Conservation (phyloP, 2,113 vertebrate genomes). For the Leptodactylus fuscus region DNA sequence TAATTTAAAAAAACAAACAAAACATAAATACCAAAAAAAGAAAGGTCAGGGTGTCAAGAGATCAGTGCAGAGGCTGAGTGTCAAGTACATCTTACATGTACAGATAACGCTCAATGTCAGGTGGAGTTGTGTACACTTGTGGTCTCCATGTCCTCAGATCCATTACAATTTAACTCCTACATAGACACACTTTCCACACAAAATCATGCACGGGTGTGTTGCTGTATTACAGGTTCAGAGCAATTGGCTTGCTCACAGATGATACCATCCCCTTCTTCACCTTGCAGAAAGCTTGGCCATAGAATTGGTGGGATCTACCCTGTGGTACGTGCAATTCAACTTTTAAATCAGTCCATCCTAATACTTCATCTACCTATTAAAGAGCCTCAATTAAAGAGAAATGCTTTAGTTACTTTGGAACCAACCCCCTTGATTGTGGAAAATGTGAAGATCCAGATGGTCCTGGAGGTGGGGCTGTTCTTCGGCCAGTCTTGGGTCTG, state of each 20-base stretch:
- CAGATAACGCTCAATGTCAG: background rate
- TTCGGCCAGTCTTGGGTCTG: slow-evolving; percentile 46
- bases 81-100: background rate
- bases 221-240: background rate
- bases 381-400: background rate
- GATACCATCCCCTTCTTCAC: background rate
- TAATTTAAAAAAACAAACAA: background rate
- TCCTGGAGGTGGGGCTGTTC: slow-evolving; percentile 7
- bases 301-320: background rate
- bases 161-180: background rate
- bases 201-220: background rate
- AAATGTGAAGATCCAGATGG: slow-evolving; percentile 45
- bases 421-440: slow-evolving; percentile 45
- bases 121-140: slow-evolving; percentile 1
- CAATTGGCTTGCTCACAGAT: background rate
- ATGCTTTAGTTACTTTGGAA: slow-evolving; percentile 36
- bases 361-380: slow-evolving; percentile 18
- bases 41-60: slow-evolving; percentile 11
- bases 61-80: slow-evolving; percentile 41
- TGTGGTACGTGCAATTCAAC: background rate
- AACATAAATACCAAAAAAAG: slow-evolving; percentile 8
- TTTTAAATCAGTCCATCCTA: background rate
- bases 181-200: slow-evolving; percentile 21
- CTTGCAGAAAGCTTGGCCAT: background rate
- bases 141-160: background rate